These are phyloP conservation scores for Ditula angustiorana DNA, from an alignment of 2,888 invertebrate species.

Conservation along the genomic window DNA sequence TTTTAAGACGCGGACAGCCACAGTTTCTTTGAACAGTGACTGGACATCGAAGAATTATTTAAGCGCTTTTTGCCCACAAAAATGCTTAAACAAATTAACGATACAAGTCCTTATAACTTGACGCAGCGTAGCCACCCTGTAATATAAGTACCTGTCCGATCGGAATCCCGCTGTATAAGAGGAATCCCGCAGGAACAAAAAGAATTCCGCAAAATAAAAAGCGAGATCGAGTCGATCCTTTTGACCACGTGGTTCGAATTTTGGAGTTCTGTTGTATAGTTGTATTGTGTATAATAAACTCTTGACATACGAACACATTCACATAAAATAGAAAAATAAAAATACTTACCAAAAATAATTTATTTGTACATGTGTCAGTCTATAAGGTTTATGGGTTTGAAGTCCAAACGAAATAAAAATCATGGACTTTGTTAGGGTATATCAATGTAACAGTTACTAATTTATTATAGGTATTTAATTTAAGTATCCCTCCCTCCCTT, in stretches of 20 bases:
- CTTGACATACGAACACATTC: too few relatives aligned
- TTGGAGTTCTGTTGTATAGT: background rate
- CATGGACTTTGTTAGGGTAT: too few relatives aligned
- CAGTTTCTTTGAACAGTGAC: background rate
- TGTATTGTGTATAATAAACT: too few relatives aligned
- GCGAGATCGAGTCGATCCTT: background rate
- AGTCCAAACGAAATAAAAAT: too few relatives aligned
- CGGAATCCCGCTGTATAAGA: background rate
- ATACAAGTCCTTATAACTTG: background rate
- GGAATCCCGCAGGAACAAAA: background rate
- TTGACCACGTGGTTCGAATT: background rate
- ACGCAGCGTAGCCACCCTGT: constrained; percentile 17
- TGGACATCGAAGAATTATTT: constrained; percentile 5
- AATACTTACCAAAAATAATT: too few relatives aligned
- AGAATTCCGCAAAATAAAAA: background rate
- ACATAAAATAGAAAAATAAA: too few relatives aligned
- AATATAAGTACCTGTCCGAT: constrained; percentile 13
- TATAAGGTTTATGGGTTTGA: too few relatives aligned
- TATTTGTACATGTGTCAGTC: too few relatives aligned
- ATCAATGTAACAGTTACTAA: too few relatives aligned
- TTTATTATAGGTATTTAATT: too few relatives aligned
- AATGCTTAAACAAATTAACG: constrained; percentile 10
- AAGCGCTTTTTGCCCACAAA: background rate
- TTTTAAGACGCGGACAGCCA: constrained; percentile 3
- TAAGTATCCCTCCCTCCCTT: too few relatives aligned